A percentile compares a stretch with the other conserved stretches of the same genome.
phyloP scores from a whole-genome alignment of 2,113 vertebrate genomes.

The Beaufortia kweichowensis region DNA sequence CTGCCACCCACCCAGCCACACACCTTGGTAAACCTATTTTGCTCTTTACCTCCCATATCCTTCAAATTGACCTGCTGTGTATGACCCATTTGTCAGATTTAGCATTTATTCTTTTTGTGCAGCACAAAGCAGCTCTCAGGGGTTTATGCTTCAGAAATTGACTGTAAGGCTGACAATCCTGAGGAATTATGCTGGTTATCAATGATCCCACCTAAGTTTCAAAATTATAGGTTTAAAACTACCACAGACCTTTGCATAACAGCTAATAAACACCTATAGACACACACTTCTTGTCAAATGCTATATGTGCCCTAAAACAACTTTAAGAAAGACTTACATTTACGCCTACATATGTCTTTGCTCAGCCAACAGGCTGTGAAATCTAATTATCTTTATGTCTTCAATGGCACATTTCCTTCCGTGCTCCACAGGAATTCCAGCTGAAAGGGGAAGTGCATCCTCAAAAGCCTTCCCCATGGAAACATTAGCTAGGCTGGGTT shows the following conservation, averaged over 20 bases:
- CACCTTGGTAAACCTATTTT: conserved; percentile 79
- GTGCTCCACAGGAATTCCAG: conserved; percentile 56
- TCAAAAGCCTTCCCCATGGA: conserved; percentile 63
- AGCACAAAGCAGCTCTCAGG: conserved; percentile 10
- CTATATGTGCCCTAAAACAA: conserved; percentile 29
- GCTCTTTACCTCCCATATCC: background rate
- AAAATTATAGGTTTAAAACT: conserved; percentile 9
- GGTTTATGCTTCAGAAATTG: conserved; percentile 3
- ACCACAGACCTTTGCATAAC: background rate
- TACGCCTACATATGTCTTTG: conserved; percentile 45
- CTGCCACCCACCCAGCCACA: conserved; percentile 79
- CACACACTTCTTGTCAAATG: conserved; percentile 48
- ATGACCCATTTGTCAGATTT: conserved; percentile 21
- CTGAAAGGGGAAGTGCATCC: conserved; percentile 59
- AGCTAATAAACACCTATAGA: too few relatives aligned
- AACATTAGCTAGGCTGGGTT: conserved; percentile 61
- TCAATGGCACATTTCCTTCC: conserved; percentile 57
- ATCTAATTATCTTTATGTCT: conserved; percentile 63
- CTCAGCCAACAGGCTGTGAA: conserved; percentile 63
- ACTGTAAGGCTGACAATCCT: background rate
- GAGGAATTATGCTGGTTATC: background rate
- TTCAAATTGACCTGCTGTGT: background rate
- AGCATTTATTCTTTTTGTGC: conserved; percentile 6
- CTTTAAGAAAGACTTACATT: conserved; percentile 42
- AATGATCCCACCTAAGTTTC: background rate